Percentiles rank a stretch among this genome's conserved stretches.
Conservation (phyloP, 2,797 vertebrate species). For the Pseudochromis fuscus region DNA sequence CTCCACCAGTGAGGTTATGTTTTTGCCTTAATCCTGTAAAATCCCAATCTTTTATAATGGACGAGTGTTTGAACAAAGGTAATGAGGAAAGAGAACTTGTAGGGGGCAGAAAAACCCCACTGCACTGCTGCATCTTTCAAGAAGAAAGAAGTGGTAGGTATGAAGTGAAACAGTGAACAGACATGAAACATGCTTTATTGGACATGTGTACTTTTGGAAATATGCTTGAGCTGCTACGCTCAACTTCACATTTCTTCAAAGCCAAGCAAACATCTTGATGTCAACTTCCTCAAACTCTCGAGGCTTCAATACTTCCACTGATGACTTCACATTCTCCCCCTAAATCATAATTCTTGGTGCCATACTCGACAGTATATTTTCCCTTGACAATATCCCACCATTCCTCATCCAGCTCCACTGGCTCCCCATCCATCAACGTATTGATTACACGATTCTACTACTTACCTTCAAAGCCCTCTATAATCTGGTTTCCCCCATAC, state of each 20-base stretch:
- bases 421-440: conserved; percentile 21
- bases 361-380: conserved; percentile 2
- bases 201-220: too few species aligned
- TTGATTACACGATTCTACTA: conserved; percentile 21
- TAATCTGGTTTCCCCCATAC: background rate
- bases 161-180: too few species aligned
- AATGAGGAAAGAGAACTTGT: too few species aligned
- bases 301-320: background rate
- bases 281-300: conserved; percentile 10
- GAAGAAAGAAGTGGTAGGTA: too few species aligned
- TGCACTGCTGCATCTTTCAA: too few species aligned
- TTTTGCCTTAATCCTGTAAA: too few species aligned
- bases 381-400: conserved; percentile 24
- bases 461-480: conserved; percentile 29
- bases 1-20: too few species aligned
- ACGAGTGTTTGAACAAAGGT: too few species aligned
- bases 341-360: conserved; percentile 25
- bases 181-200: too few species aligned
- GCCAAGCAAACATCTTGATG: background rate
- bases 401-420: background rate
- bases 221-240: background rate
- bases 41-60: too few species aligned
- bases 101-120: too few species aligned
- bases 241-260: background rate
- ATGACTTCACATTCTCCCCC: background rate